Evolutionary conservation across 2,888 invertebrate species (phyloP).

Genomic region (Adela reaumurella): DNA sequence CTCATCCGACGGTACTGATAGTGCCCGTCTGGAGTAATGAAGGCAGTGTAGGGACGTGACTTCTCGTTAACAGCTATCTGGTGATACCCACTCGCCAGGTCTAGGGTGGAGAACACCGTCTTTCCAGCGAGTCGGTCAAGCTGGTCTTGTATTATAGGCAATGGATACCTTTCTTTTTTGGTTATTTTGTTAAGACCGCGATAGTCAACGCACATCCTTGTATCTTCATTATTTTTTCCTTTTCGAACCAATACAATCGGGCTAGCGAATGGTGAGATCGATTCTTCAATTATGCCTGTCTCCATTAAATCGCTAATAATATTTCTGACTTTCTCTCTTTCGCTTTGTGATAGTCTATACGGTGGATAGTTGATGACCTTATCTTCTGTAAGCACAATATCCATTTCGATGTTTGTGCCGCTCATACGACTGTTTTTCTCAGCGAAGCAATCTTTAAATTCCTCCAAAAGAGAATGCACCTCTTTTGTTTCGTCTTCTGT

Average conservation of each 20-base stretch:
- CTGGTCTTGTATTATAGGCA: constrained; percentile 17
- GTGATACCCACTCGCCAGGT: constrained; percentile 21
- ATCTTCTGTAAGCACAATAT: constrained; percentile 6
- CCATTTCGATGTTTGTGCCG: constrained; percentile 8
- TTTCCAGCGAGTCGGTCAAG: constrained; percentile 17
- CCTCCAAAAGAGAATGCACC: constrained; percentile 1
- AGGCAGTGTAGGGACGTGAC: constrained; percentile 17
- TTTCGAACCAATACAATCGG: constrained; percentile 17
- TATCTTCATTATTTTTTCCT: constrained; percentile 12
- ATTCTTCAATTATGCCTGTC: constrained; percentile 7
- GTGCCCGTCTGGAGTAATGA: constrained; percentile 18
- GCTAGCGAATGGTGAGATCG: constrained; percentile 15
- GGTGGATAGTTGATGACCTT: constrained; percentile 8
- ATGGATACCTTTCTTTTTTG: constrained; percentile 15
- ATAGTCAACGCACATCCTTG: constrained; percentile 13
- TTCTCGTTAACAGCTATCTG: constrained; percentile 18
- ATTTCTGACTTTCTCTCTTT: constrained; percentile 6
- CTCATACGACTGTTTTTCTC: constrained; percentile 7
- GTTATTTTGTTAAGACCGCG: constrained; percentile 9
- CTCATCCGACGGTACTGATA: constrained; percentile 16
- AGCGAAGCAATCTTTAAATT: constrained; percentile 8
- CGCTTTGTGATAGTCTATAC: constrained; percentile 7
- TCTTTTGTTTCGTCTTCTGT: background rate
- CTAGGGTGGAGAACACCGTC: constrained; percentile 17
- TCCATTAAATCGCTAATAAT: constrained; percentile 4